These are phyloP conservation scores for Martes flavigula DNA, from an alignment of 2,797 vertebrate genomes.

Conservation along the genomic window DNA sequence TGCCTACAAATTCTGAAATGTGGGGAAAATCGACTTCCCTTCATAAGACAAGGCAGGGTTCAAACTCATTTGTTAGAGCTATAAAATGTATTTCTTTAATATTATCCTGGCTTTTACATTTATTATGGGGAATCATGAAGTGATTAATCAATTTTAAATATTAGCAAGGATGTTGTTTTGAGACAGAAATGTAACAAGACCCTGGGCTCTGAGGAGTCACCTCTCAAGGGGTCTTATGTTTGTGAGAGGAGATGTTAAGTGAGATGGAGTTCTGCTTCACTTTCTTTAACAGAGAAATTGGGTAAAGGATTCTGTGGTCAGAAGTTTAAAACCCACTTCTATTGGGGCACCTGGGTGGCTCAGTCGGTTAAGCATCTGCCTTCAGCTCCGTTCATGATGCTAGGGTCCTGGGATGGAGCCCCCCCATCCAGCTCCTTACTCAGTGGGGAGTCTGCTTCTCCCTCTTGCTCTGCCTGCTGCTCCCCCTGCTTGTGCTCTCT, in stretches of 20 bases:
- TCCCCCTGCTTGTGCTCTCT: too few species aligned
- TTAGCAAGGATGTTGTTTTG: neutral
- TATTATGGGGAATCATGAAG: neutral
- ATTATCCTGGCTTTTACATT: neutral
- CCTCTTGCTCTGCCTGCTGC: too few species aligned
- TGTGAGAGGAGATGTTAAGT: neutral
- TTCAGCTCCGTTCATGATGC: too few species aligned
- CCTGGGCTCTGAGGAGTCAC: neutral
- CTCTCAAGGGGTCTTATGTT: neutral
- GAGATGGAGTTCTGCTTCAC: neutral
- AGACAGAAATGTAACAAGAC: neutral
- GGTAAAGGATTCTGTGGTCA: neutral
- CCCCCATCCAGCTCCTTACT: too few species aligned
- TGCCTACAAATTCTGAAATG: neutral
- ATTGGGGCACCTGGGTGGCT: too few species aligned
- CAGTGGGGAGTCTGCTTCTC: too few species aligned
- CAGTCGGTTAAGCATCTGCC: too few species aligned
- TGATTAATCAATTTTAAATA: neutral
- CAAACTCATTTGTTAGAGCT: neutral
- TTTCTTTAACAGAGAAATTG: neutral
- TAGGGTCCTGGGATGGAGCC: too few species aligned
- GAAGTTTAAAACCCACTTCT: neutral
- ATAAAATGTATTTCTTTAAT: slow-evolving; percentile 3
- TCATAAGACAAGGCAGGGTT: neutral
- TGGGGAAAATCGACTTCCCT: neutral